Conservation (phyloP, 2,888 invertebrate genomes). For the Hedychridium roseum region DNA sequence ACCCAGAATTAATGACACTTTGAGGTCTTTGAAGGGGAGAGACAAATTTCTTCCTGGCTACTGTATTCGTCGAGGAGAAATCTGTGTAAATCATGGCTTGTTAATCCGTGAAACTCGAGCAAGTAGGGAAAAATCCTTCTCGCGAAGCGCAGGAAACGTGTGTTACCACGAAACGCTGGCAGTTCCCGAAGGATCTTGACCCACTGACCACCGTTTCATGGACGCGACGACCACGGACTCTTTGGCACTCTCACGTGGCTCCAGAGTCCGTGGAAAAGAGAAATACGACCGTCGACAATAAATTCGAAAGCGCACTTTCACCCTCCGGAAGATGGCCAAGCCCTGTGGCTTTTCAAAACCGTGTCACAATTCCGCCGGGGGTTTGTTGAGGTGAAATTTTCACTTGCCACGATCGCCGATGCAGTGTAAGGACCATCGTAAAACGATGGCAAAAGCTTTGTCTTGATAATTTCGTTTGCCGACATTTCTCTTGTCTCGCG, state of each 20-base stretch:
- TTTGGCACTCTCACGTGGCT: too few relatives aligned
- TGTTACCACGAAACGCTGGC: too few relatives aligned
- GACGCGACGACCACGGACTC: neutral
- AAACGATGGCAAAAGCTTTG: slow-evolving; percentile 15
- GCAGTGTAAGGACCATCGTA: slow-evolving; percentile 13
- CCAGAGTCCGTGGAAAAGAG: slow-evolving; percentile 2
- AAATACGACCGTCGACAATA: slow-evolving; percentile 36
- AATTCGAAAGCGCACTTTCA: slow-evolving; percentile 37
- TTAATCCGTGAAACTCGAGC: too few relatives aligned
- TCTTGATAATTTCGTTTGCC: slow-evolving; percentile 22
- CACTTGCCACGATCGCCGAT: slow-evolving; percentile 3
- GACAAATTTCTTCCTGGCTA: too few relatives aligned
- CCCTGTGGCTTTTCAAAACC: neutral
- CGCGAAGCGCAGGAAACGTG: too few relatives aligned
- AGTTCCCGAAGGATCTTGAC: slow-evolving; percentile 13
- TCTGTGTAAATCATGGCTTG: too few relatives aligned
- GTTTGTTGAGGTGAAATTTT: slow-evolving; percentile 19
- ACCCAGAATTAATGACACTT: too few relatives aligned
- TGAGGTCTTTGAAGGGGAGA: too few relatives aligned
- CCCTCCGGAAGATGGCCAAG: slow-evolving; percentile 1
- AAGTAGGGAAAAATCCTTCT: slow-evolving; percentile 20
- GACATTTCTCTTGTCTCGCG: too few relatives aligned
- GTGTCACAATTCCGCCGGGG: too few relatives aligned
- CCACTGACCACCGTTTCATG: neutral
- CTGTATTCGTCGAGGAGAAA: too few relatives aligned